Evolutionary conservation across 2,888 invertebrate genomes (phyloP), one percentile per base, ranked within the genome.

Genomic region (Ichneumoninae sp.): DNA sequence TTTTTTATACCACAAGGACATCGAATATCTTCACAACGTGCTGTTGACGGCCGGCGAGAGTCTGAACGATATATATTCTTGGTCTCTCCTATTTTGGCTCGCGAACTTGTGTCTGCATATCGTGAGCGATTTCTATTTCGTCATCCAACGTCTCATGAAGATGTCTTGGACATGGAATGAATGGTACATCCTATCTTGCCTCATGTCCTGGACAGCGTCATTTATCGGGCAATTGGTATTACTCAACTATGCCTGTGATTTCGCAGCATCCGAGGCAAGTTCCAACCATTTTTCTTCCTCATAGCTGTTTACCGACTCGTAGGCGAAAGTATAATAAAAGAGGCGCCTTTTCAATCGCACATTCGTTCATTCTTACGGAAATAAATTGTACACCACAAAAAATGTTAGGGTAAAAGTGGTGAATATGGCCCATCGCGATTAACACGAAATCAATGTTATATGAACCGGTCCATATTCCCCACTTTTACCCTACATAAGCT

Each of bases 81-180:
- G 89, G 89, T 87, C 91, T 0, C 74, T 93, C 0, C 82, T 93
- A 44, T 54, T 92, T 3, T 93, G 92, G 91, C 84, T 93, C n/a
- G 81, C 83, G 2, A 92, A 91, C 87, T 85, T 93, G 30, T 86
- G 89, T 60, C 30, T 90, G 3, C 93, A 93, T 81, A 85, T 85
- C 50, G 90, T 93, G 10, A 87, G 87, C 81, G 90, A 91, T 85
- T 71, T 90, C 13, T 93, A 91, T 74, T 91, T 90, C 71, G 81
- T 92, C 30, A 86, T 88, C 52, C 78, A 87, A 30, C 90, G 88
- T 85, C 0, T 86, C 3, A n/a, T 89, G 16, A 36, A 8, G 19
- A 57, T 30, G 30, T 1, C 50, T n/a, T 68, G 54, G 63, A 10
- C 66, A 5, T 3, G 30, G 1, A 0, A 10, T 1, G 8, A 81